These are phyloP conservation scores for Aleiodes alternator DNA, from an alignment of 2,888 invertebrate species.

Conservation along the genomic window DNA sequence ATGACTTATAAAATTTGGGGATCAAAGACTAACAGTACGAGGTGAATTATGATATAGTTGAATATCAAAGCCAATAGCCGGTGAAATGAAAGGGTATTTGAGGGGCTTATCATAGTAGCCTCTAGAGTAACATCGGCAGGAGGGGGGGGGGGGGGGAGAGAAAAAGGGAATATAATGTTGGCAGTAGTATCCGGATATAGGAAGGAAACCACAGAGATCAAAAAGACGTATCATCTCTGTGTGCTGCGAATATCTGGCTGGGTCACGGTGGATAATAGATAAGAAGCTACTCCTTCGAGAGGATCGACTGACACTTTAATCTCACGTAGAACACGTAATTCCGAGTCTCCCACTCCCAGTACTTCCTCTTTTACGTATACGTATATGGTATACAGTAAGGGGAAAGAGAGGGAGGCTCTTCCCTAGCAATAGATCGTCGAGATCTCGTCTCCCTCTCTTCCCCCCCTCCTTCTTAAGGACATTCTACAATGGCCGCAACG, in stretches of 20 bases:
- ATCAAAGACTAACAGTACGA: background rate
- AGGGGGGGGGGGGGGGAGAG: too few relatives aligned
- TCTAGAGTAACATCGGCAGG: background rate
- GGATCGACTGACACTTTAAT: constrained; percentile 58
- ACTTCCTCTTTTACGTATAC: background rate
- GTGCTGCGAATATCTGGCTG: constrained; percentile 35
- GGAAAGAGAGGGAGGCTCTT: constrained; percentile 7
- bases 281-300: constrained; percentile 50
- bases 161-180: constrained; percentile 14
- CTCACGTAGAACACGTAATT: constrained; percentile 55
- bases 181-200: constrained; percentile 1
- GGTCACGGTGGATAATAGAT: constrained; percentile 58
- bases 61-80: background rate
- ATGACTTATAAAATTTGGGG: background rate
- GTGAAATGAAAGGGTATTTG: constrained; percentile 11
- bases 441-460: constrained; percentile 26
- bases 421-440: constrained; percentile 39
- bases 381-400: background rate
- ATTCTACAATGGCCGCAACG: too few relatives aligned
- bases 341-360: constrained; percentile 22
- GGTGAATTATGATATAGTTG: background rate
- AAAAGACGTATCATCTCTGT: constrained; percentile 39
- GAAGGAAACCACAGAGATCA: constrained; percentile 30
- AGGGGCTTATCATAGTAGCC: constrained; percentile 16
- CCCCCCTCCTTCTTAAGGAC: background rate